Conservation (phyloP, 1,140 invertebrate genomes). For the Psilanteris sp. region DNA sequence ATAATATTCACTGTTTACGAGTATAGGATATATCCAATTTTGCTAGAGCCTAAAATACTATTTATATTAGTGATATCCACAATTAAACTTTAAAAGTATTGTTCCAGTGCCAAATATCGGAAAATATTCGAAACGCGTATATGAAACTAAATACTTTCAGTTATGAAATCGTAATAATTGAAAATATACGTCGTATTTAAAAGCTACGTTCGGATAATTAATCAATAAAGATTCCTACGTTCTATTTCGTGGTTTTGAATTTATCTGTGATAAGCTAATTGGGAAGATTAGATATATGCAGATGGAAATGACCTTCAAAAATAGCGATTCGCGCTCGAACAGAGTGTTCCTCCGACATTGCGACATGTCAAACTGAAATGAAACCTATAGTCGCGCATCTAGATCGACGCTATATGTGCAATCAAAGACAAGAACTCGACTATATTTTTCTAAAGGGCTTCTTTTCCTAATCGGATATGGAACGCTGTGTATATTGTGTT, state of each 20-base stretch:
- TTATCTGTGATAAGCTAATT: not conserved
- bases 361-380: constrained; percentile 53
- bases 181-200: no score
- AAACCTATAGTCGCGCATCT: constrained; percentile 47
- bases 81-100: no score
- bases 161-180: no score
- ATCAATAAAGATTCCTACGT: no score
- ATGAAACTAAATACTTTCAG: no score
- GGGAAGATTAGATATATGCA: constrained; percentile 1
- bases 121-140: no score
- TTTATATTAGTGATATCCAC: no score
- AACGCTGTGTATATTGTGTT: constrained; percentile 37
- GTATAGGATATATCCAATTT: no score
- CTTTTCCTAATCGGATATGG: constrained; percentile 76
- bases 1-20: not conserved
- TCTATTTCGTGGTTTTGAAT: no score
- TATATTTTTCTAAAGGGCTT: constrained; percentile 76
- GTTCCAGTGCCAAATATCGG: no score
- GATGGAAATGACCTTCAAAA: constrained; percentile 74
- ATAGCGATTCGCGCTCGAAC: constrained; percentile 72
- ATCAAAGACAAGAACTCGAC: constrained; percentile 66
- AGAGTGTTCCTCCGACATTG: constrained; percentile 69
- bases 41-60: no score
- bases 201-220: no score
- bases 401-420: constrained; percentile 59